phyloP scores from a whole-genome alignment of 2,113 vertebrate species.

The Ictalurus furcatus region DNA sequence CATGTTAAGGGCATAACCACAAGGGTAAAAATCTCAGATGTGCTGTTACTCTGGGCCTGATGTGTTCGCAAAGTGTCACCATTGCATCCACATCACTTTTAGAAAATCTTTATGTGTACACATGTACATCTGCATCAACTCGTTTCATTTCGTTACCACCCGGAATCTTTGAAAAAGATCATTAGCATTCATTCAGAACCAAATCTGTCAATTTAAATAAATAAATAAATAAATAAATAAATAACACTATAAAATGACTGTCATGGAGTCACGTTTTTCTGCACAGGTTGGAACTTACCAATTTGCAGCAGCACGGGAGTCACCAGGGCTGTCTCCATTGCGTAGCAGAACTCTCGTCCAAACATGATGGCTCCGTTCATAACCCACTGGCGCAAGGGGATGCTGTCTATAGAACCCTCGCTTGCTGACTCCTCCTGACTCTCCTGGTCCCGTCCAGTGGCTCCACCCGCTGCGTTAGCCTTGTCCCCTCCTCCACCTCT shows the following conservation, averaged over 20 bases:
- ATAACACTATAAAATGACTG: not conserved
- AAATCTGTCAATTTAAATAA: not conserved
- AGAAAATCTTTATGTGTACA: not conserved
- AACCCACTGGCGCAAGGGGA: constrained; percentile 88
- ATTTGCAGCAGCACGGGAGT: constrained; percentile 94
- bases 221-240: not conserved
- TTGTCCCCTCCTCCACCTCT: constrained; percentile 47
- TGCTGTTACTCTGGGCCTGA: not conserved
- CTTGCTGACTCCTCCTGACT: constrained; percentile 81
- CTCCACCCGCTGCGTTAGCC: constrained; percentile 30
- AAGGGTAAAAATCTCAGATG: not conserved
- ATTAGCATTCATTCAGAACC: not conserved
- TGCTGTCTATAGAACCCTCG: constrained; percentile 87
- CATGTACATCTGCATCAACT: not conserved
- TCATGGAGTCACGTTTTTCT: not conserved
- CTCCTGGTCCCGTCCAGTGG: constrained; percentile 59
- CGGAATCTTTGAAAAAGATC: not conserved
- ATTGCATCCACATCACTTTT: not conserved
- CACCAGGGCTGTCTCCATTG: constrained; percentile 98
- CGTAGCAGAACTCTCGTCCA: constrained; percentile 97
- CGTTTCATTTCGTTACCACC: not conserved
- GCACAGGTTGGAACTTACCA: constrained; percentile 77
- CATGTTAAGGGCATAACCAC: not conserved
- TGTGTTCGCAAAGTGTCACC: not conserved
- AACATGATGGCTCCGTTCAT: constrained; percentile 99